A percentile compares a stretch with the other conserved stretches of the same genome.
These are phyloP conservation scores for Myripristis murdjan DNA, from an alignment of 2,797 vertebrate species.

Conservation along the genomic window DNA sequence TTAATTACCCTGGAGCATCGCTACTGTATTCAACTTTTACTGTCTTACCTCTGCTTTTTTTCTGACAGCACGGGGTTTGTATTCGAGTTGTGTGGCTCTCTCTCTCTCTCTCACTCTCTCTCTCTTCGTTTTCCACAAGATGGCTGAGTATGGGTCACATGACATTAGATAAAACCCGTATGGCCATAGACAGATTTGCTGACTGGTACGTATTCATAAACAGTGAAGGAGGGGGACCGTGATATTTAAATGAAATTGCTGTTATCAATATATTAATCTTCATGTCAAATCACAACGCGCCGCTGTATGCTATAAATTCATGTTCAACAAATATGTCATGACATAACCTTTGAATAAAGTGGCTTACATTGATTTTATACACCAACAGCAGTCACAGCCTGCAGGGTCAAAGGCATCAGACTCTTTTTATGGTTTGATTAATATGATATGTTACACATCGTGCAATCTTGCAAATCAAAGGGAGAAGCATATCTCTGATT, in stretches of 20 bases:
- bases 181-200: slow-evolving; percentile 68
- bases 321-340: fast-evolving
- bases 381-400: neutral
- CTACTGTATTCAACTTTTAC: slow-evolving; percentile 72
- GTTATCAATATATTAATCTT: too few relatives aligned
- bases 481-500: too few relatives aligned
- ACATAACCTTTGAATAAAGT: neutral
- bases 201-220: slow-evolving; percentile 49
- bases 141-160: slow-evolving; percentile 87
- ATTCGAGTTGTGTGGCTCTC: slow-evolving; percentile 84
- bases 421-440: too few relatives aligned
- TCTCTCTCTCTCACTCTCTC: slow-evolving; percentile 82
- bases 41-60: slow-evolving; percentile 89
- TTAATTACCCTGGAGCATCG: slow-evolving; percentile 41
- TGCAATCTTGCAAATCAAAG: too few relatives aligned
- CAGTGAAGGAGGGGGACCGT: neutral
- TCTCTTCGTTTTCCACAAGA: slow-evolving; percentile 88
- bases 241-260: neutral
- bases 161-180: slow-evolving; percentile 81
- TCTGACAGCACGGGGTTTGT: slow-evolving; percentile 89
- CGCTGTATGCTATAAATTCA: neutral
- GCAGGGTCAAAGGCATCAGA: too few relatives aligned
- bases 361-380: neutral
- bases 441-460: too few relatives aligned
- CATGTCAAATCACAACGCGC: neutral